phyloP scores from a whole-genome alignment of 2,888 invertebrate species.

The Raillietiella orientalis region DNA sequence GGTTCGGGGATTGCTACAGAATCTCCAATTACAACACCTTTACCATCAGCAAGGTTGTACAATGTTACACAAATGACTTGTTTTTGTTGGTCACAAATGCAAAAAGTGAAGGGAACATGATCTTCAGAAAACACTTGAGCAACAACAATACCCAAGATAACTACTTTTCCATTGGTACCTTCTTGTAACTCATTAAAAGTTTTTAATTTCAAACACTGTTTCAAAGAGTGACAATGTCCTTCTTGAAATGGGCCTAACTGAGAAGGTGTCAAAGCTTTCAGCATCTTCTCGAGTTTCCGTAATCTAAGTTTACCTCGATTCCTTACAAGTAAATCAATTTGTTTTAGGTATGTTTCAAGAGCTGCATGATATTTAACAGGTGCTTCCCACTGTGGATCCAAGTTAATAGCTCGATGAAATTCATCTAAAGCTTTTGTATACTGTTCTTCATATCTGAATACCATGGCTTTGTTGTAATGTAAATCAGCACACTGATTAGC shows the following conservation, averaged over 20 bases:
- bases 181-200: slow-evolving; percentile 20
- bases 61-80: slow-evolving; percentile 38
- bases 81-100: slow-evolving; percentile 35
- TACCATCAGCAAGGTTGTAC: slow-evolving; percentile 48
- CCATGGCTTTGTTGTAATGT: slow-evolving; percentile 49
- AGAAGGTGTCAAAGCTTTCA: too few relatives aligned
- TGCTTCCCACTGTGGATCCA: slow-evolving; percentile 42
- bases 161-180: slow-evolving; percentile 29
- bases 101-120: slow-evolving; percentile 19
- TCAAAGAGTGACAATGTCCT: not conserved
- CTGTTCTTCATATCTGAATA: slow-evolving; percentile 40
- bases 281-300: slow-evolving; percentile 30
- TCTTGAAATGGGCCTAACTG: slow-evolving; percentile 6
- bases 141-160: slow-evolving; percentile 41
- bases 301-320: slow-evolving; percentile 37
- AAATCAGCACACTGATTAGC: slow-evolving; percentile 40
- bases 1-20: slow-evolving; percentile 50
- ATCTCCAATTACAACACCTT: slow-evolving; percentile 54
- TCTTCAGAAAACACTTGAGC: slow-evolving; percentile 30
- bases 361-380: slow-evolving; percentile 28
- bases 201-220: slow-evolving; percentile 14
- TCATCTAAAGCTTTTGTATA: slow-evolving; percentile 32
- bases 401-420: slow-evolving; percentile 25
- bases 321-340: slow-evolving; percentile 21
- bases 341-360: slow-evolving; percentile 23